Evolutionary conservation across 2,888 invertebrate genomes (phyloP).

Genomic region (Phyllotreta striolata): DNA sequence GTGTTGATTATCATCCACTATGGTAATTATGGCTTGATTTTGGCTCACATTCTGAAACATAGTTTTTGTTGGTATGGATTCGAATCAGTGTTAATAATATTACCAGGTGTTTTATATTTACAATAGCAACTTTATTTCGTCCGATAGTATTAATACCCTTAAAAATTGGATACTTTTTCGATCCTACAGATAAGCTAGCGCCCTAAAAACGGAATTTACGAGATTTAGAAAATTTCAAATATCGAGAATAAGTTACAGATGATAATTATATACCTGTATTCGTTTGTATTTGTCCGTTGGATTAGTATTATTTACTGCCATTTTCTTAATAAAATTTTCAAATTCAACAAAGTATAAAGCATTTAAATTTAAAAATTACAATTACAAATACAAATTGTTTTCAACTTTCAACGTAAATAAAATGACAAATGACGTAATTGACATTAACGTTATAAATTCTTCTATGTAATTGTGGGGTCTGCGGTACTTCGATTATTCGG

Average conservation of each 20-base stretch:
- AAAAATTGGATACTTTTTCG: slow-evolving; percentile 39
- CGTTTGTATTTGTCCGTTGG: slow-evolving; percentile 34
- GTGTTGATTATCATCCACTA: slow-evolving; percentile 51
- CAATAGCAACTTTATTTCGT: slow-evolving; percentile 51
- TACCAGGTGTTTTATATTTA: slow-evolving; percentile 56
- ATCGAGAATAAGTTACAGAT: not conserved
- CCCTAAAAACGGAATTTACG: slow-evolving; percentile 35
- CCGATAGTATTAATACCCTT: slow-evolving; percentile 57
- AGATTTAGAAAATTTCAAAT: no score
- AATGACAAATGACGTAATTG: not conserved
- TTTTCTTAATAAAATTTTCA: not conserved
- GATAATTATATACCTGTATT: slow-evolving; percentile 30
- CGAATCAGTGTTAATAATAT: slow-evolving; percentile 10
- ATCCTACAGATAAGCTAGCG: slow-evolving; percentile 35
- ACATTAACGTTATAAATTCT: not conserved
- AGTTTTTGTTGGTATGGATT: not conserved
- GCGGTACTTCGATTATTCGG: no score
- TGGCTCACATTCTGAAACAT: slow-evolving; percentile 55
- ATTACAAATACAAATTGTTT: not conserved
- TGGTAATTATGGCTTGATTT: slow-evolving; percentile 56
- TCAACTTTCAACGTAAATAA: slow-evolving; percentile 1
- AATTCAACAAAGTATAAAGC: not conserved
- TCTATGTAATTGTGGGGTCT: no score
- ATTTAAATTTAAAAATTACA: not conserved
- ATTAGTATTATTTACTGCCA: slow-evolving; percentile 17